Conservation (phyloP, 2,797 vertebrate species). For the Rachycentron canadum region DNA sequence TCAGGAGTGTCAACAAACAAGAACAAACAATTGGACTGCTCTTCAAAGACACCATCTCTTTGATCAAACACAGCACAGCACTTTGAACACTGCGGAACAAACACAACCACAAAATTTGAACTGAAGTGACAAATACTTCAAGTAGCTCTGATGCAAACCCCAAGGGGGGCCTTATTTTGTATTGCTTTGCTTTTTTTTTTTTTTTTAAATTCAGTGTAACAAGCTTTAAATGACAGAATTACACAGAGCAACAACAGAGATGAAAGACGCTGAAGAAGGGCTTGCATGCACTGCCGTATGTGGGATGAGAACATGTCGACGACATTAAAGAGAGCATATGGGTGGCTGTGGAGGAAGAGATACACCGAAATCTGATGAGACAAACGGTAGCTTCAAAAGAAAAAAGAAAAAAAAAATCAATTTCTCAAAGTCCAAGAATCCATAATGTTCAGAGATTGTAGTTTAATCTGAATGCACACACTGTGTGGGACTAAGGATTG, state of each 20-base stretch:
- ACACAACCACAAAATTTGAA: constrained; percentile 56
- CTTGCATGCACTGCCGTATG: background rate
- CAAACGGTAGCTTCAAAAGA: constrained; percentile 50
- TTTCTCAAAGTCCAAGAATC: constrained; percentile 48
- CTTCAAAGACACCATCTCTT: constrained; percentile 72
- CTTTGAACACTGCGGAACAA: constrained; percentile 66
- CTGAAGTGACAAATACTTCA: constrained; percentile 69
- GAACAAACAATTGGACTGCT: constrained; percentile 57
- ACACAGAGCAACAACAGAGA: constrained; percentile 35
- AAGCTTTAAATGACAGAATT: constrained; percentile 63
- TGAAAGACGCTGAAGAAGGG: constrained; percentile 44
- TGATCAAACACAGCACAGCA: constrained; percentile 67
- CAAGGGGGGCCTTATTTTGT: constrained; percentile 41
- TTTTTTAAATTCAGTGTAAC: constrained; percentile 47
- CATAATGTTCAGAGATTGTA: constrained; percentile 52
- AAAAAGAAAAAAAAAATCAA: constrained; percentile 66
- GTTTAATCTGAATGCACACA: constrained; percentile 71
- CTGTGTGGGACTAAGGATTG: constrained; percentile 43
- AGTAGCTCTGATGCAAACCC: constrained; percentile 55
- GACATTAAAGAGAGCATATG: constrained; percentile 48
- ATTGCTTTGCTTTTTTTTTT: constrained; percentile 22
- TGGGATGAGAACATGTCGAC: constrained; percentile 46
- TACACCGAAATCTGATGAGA: constrained; percentile 48
- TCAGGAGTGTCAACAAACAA: constrained; percentile 66
- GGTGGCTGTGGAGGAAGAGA: constrained; percentile 37